Percentiles rank a stretch among this genome's conserved stretches.
Evolutionary conservation across 1,140 invertebrate species (phyloP).

Genomic region (Rhopalosiphum maidis): DNA sequence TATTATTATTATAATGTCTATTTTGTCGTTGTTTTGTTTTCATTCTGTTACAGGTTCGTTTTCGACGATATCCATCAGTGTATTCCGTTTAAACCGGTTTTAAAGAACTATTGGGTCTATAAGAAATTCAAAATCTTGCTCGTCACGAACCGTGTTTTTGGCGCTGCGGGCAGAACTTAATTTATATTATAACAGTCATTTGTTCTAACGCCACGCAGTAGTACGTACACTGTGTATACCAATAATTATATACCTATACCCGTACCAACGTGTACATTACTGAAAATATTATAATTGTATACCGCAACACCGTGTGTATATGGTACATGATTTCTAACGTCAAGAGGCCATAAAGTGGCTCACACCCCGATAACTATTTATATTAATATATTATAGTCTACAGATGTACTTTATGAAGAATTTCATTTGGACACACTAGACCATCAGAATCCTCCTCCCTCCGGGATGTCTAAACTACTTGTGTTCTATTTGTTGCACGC

Average conservation of each 20-base stretch:
- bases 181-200: conserved; percentile 23
- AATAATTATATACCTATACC: background rate
- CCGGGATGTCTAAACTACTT: too few relatives aligned
- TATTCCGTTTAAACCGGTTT: conserved; percentile 26
- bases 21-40: conserved; percentile 6
- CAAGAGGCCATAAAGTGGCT: too few relatives aligned
- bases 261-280: background rate
- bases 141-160: conserved; percentile 36
- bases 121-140: conserved; percentile 32
- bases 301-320: background rate
- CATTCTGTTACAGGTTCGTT: background rate
- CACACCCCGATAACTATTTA: too few relatives aligned
- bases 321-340: background rate
- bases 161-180: background rate
- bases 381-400: too few relatives aligned
- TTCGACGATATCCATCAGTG: conserved; percentile 3
- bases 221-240: background rate
- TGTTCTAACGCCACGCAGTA: background rate
- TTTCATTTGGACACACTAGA: too few relatives aligned
- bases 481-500: too few relatives aligned
- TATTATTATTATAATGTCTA: background rate
- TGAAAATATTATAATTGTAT: conserved; percentile 4
- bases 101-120: background rate
- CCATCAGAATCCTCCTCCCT: too few relatives aligned
- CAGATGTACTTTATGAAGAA: too few relatives aligned